Evolutionary conservation across 2,797 vertebrate genomes (phyloP), one percentile per base, ranked within the genome.

Genomic region (Etheostoma nigrum): DNA sequence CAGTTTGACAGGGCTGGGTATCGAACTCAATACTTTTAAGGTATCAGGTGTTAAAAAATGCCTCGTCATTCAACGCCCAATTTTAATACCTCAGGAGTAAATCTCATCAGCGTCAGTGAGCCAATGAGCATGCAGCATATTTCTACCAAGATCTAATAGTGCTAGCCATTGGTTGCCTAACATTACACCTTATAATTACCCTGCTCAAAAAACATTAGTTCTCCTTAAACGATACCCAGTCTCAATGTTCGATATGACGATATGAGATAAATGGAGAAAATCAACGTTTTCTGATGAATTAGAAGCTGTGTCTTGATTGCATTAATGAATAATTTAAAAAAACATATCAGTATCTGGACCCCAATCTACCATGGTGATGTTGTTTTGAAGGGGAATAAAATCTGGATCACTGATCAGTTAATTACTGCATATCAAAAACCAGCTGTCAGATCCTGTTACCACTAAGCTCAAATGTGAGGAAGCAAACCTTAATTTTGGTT

Each of bases 331-430:
- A 13, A 33, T 6, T 40, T 15, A 52, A 52, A 4, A 23, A 27
- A 52, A 40, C 3, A 16, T 12, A 5, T 27, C 14, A 16, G 52
- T 2, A 1, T 55, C 64, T 19, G 1, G 33, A 14, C 6, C 23
- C 36, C 10, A 49, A 2, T 44, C 7, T 45, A 57, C 10, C 19
- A 51, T 12, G 16, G 3, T 64, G 48, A 21, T 12, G 1, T 52
- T 54, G 42, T 73, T 63, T 68, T 54, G 1, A 65, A 54, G 21
- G 11, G 27, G 13, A 70, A 42, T n/a, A 27, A 25, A 25, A 60
- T 58, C 42, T n/a, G 25, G 21, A 45, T 67, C n/a, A n/a, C 51
- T 62, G 25, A n/a, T 54, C n/a, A 60, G n/a, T 60, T 16, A 51
- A 55, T 82, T 47, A 16, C 11, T 45, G 9, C 44, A 27, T 16